Conservation (phyloP, 1,140 invertebrate species). For the Tetraneura akinire region DNA sequence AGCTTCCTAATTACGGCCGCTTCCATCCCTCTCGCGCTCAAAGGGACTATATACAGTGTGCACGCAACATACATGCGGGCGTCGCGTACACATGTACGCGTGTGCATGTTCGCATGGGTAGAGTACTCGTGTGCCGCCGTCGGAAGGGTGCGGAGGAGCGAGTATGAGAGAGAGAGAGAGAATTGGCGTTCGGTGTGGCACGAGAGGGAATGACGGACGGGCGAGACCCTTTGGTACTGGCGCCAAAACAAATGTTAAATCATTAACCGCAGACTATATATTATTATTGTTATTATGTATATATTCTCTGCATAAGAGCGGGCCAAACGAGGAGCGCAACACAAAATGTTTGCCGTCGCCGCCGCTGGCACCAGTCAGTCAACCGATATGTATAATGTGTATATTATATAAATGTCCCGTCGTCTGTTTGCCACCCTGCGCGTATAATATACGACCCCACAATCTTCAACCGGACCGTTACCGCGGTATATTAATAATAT, state of each 20-base stretch:
- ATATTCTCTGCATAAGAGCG: neutral
- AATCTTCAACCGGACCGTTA: too few species aligned
- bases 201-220: too few species aligned
- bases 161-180: neutral
- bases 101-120: too few species aligned
- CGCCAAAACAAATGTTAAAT: constrained; percentile 51
- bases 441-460: too few species aligned
- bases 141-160: neutral
- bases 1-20: too few species aligned
- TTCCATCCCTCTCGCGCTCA: too few species aligned
- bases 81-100: too few species aligned
- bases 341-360: neutral
- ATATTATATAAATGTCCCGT: neutral
- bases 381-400: neutral
- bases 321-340: neutral
- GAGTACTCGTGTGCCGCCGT: too few species aligned
- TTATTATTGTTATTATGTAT: too few species aligned
- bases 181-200: neutral
- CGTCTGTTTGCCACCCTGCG: neutral
- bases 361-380: constrained; percentile 39
- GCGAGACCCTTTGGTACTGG: constrained; percentile 20
- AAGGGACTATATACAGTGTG: too few species aligned
- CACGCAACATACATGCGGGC: too few species aligned
- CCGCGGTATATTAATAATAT: too few species aligned
- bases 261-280: constrained; percentile 42